phyloP scores from a whole-genome alignment of 2,888 invertebrate species.

The Tetragonula carbonaria region DNA sequence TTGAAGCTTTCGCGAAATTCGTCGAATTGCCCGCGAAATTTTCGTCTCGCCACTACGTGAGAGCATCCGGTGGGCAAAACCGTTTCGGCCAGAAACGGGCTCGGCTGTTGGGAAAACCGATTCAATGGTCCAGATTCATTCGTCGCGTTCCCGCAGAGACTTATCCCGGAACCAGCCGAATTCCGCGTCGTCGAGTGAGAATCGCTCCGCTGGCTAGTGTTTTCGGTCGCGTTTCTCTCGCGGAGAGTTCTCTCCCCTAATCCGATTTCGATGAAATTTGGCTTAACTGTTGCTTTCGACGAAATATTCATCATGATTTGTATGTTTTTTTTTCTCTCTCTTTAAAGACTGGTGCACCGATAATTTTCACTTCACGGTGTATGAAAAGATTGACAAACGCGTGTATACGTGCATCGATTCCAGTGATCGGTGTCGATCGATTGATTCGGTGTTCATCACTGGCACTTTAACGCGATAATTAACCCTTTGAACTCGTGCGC shows the following conservation, averaged over 20 bases:
- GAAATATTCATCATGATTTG: too few species aligned
- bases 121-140: constrained; percentile 1
- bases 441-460: background rate
- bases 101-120: constrained; percentile 23
- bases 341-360: too few species aligned
- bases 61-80: background rate
- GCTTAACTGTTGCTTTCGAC: too few species aligned
- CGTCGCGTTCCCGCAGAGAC: background rate
- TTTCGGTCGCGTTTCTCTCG: constrained; percentile 27
- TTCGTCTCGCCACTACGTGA: background rate
- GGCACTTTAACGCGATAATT: background rate
- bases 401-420: background rate
- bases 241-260: background rate
- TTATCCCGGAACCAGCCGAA: constrained; percentile 1
- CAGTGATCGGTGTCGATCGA: constrained; percentile 8
- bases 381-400: too few species aligned
- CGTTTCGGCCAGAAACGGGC: background rate
- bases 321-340: too few species aligned
- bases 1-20: background rate
- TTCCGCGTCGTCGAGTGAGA: constrained; percentile 10
- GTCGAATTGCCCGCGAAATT: background rate
- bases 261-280: too few species aligned
- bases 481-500: background rate
- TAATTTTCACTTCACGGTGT: too few species aligned
- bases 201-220: constrained; percentile 9